These are phyloP conservation scores for Bilobella aurantiaca DNA, from an alignment of 1,140 invertebrate genomes.

Conservation along the genomic window DNA sequence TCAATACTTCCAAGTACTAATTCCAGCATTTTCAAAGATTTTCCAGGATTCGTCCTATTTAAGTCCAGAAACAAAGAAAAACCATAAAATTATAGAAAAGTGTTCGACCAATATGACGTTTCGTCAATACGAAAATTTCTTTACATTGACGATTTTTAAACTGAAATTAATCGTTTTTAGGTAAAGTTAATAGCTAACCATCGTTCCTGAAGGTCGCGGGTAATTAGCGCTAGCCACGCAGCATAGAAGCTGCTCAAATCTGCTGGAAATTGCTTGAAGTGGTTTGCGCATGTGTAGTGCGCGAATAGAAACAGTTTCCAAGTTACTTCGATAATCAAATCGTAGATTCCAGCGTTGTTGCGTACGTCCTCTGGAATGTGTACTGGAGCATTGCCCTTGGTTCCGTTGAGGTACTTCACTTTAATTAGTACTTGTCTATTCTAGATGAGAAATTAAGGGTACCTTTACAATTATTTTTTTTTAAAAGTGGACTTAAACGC, in stretches of 20 bases:
- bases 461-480: no score
- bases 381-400: neutral
- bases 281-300: slow-evolving; percentile 23
- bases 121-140: no score
- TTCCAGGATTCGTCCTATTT: slow-evolving; percentile 24
- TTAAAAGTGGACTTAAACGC: no score
- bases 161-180: no score
- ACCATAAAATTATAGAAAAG: neutral
- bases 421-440: slow-evolving; percentile 6
- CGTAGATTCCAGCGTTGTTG: slow-evolving; percentile 15
- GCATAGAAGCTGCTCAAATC: slow-evolving; percentile 18
- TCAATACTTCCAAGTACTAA: slow-evolving; percentile 17
- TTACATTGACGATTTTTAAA: no score
- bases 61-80: no score
- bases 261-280: slow-evolving; percentile 8
- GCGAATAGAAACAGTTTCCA: slow-evolving; percentile 28
- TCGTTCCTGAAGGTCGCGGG: slow-evolving; percentile 14
- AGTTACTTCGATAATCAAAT: slow-evolving; percentile 20
- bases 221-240: slow-evolving; percentile 16
- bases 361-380: slow-evolving; percentile 14
- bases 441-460: neutral
- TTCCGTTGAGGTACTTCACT: slow-evolving; percentile 8
- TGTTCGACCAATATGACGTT: neutral
- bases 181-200: slow-evolving; percentile 21
- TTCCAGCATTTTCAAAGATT: slow-evolving; percentile 18